These are phyloP conservation scores for Octonoba sinensis DNA, from an alignment of 2,888 invertebrate species.

Conservation along the genomic window DNA sequence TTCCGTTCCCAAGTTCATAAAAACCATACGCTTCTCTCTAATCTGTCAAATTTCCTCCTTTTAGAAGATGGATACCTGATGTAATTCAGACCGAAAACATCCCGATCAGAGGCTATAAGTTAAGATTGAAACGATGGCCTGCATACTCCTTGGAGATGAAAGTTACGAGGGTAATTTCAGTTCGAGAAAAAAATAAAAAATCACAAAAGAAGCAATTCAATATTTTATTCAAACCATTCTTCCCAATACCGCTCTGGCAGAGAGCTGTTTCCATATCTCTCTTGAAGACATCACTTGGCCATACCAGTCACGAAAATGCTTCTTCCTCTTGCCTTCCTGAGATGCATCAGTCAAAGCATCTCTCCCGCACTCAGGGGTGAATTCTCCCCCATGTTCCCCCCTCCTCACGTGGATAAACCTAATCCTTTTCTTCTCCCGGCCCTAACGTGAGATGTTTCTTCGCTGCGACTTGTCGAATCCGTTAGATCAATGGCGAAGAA, in stretches of 20 bases:
- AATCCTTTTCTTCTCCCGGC: slow-evolving; percentile 50
- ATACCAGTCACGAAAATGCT: slow-evolving; percentile 48
- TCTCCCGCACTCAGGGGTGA: background rate
- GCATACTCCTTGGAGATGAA: background rate
- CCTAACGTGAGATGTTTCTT: slow-evolving; percentile 55
- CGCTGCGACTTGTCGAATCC: slow-evolving; percentile 47
- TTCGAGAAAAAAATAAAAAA: slow-evolving; percentile 15
- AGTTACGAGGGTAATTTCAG: slow-evolving; percentile 9
- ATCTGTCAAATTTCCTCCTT: background rate
- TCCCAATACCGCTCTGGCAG: slow-evolving; percentile 25
- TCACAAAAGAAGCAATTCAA: slow-evolving; percentile 33
- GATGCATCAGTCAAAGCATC: slow-evolving; percentile 51
- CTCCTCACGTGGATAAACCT: slow-evolving; percentile 36
- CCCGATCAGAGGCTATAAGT: slow-evolving; percentile 36
- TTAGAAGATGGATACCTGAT: slow-evolving; percentile 23
- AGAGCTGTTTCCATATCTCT: slow-evolving; percentile 47
- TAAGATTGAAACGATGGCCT: slow-evolving; percentile 16
- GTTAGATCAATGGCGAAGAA: background rate
- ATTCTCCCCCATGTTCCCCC: background rate
- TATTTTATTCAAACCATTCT: slow-evolving; percentile 58
- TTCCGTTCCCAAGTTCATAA: too few relatives aligned
- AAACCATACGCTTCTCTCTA: background rate
- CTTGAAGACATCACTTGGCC: slow-evolving; percentile 43
- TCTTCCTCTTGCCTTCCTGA: slow-evolving; percentile 24
- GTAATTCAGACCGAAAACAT: slow-evolving; percentile 16